These are phyloP conservation scores for Prolemur simus DNA, from an alignment of 2,113 vertebrate genomes.

Conservation along the genomic window DNA sequence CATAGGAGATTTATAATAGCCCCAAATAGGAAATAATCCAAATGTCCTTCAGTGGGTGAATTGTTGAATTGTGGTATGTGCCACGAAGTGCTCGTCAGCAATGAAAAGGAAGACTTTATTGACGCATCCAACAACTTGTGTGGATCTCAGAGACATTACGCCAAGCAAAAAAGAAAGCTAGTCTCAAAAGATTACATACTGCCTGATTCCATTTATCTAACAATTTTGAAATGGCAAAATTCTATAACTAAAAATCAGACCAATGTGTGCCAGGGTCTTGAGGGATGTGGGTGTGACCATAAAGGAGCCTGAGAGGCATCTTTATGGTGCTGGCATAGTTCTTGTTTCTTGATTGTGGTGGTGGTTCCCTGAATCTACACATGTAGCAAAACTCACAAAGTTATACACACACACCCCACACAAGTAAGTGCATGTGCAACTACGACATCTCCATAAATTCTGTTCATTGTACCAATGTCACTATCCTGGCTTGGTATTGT, in stretches of 20 bases:
- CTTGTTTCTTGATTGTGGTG: not conserved
- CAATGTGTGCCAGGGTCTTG: not conserved
- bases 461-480: not conserved
- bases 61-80: not conserved
- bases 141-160: not conserved
- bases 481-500: not conserved
- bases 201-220: not conserved
- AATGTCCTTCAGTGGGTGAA: not conserved
- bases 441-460: not conserved
- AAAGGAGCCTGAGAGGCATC: not conserved
- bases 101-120: not conserved
- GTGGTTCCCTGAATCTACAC: not conserved
- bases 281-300: too few relatives aligned
- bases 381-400: not conserved
- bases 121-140: not conserved
- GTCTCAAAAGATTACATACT: not conserved
- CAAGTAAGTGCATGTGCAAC: not conserved
- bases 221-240: not conserved
- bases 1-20: not conserved
- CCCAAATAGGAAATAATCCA: not conserved
- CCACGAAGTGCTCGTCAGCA: not conserved
- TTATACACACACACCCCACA: not conserved
- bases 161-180: not conserved
- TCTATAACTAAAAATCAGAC: not conserved
- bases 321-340: not conserved